phyloP scores from a whole-genome alignment of 2,797 vertebrate genomes.

The Chelon labrosus region DNA sequence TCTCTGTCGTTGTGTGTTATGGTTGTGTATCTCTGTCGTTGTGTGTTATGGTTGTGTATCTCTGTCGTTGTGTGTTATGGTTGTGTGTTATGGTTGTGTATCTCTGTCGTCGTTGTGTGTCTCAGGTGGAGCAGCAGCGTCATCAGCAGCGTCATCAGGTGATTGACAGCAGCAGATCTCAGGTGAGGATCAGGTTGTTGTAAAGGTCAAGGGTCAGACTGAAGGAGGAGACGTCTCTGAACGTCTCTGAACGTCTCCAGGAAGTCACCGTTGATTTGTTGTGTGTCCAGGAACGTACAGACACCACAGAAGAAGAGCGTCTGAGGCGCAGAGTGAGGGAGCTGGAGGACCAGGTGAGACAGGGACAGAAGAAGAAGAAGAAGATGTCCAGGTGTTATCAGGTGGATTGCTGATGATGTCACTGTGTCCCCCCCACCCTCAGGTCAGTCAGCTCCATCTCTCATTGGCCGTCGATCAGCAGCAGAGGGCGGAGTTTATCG shows the following conservation, averaged over 20 bases:
- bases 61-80: not conserved
- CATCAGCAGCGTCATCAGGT: slow-evolving; percentile 44
- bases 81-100: not conserved
- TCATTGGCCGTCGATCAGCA: slow-evolving; percentile 51
- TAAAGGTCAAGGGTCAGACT: not conserved
- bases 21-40: too few relatives aligned
- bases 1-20: too few relatives aligned
- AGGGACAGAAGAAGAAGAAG: not conserved
- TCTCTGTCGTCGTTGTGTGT: not conserved
- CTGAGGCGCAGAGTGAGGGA: slow-evolving; percentile 45
- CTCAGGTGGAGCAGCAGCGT: slow-evolving; percentile 52
- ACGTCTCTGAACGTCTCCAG: too few relatives aligned
- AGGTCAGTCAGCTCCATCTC: slow-evolving; percentile 61
- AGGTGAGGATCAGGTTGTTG: slow-evolving; percentile 29
- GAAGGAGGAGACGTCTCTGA: too few relatives aligned
- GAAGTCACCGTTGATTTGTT: not conserved
- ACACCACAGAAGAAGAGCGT: slow-evolving; percentile 47
- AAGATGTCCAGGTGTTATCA: slow-evolving; percentile 1
- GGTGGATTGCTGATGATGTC: slow-evolving; percentile 25
- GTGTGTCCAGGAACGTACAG: slow-evolving; percentile 10
- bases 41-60: too few relatives aligned
- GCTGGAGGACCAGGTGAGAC: slow-evolving; percentile 69
- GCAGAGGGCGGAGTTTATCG: slow-evolving; percentile 70
- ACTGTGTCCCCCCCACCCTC: not conserved
- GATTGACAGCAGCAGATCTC: slow-evolving; percentile 38